phyloP scores from a whole-genome alignment of 1,140 invertebrate genomes.

The Tetragnatha versicolor region DNA sequence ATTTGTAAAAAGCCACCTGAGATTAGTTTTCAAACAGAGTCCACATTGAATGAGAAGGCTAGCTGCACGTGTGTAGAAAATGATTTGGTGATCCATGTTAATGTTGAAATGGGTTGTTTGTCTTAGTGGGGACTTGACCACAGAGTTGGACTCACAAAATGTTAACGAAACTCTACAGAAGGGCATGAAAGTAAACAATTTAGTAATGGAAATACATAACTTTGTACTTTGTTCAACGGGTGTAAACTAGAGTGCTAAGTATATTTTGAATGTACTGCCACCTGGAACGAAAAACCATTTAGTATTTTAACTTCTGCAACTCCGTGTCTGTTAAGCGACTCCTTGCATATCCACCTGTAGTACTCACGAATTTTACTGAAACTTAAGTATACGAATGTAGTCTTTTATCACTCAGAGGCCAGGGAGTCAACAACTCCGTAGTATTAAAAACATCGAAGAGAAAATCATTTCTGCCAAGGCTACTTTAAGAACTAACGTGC shows the following conservation, averaged over 20 bases:
- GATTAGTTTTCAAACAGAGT: conserved; percentile 41
- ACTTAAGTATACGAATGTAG: conserved; percentile 32
- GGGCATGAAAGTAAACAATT: background rate
- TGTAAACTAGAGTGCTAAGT: conserved; percentile 8
- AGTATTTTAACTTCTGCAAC: background rate
- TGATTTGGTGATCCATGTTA: background rate
- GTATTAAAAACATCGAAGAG: conserved; percentile 46
- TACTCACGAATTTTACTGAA: conserved; percentile 4
- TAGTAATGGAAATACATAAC: background rate
- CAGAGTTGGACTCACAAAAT: conserved; percentile 2
- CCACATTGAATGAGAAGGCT: conserved; percentile 15
- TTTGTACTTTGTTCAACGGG: conserved; percentile 38
- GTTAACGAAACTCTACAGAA: conserved; percentile 3
- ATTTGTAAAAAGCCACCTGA: conserved; percentile 29
- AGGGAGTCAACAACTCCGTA: conserved; percentile 30
- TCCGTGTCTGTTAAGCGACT: conserved; percentile 12
- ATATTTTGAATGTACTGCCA: conserved; percentile 9
- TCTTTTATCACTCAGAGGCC: conserved; percentile 39
- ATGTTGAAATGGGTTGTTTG: background rate
- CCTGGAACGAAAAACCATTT: conserved; percentile 14
- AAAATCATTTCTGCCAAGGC: conserved; percentile 17
- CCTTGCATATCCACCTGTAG: too few species aligned
- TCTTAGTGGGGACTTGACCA: background rate
- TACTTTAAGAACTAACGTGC: conserved; percentile 16
- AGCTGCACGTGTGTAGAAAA: conserved; percentile 5